Base-by-base conservation (phyloP, 2,888 invertebrate genomes). In the Tachina lurida region DNA sequence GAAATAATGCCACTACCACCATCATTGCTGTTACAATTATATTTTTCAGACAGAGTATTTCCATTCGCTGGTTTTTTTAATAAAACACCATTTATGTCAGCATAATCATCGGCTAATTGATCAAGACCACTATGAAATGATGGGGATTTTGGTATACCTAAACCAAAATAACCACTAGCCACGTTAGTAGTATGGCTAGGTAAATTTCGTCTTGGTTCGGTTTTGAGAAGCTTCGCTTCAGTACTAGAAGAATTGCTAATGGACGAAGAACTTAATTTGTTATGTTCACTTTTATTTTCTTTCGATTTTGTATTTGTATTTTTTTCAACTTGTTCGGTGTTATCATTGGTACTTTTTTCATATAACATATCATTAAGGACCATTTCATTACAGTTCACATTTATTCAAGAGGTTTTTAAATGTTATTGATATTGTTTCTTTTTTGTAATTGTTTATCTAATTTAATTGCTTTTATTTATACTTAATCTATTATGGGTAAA, bases 71-170 rank as follows among this genome's bases (percentile, higher is more conserved):
- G 49, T 31, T 47, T 68, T 77, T 77, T 39, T 65, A 70, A 68
- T 81, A 83, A 49, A 70, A 73, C 73, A 41, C 62, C 73, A 47
- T 65, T 54, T 49, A 49, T 87, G 79, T 87, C 87, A 65, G 88
- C 89, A 76, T 90, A 88, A 78, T 89, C 95, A 89, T 94, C 95
- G 85, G 96, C 96, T 90, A 96, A 96, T 90, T 96, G 95, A 92
- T 97, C 97, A 89, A 97, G 94, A 82, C 97, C 97, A 93, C 96
- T 96, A 93, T 97, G 97, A 93, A 97, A 97, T 91, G 97, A 97
- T 88, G 97, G 97, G 90, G 97, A 97, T 93, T 97, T 97, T 89
- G 97, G 97, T 91, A 97, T 95, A 88, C 97, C 96, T 87, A 95
- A 94, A 89, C 92, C 91, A 90, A 90, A 87, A 78, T 91, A 90